Base-by-base conservation (phyloP, 2,888 invertebrate genomes). In the Cartodere bifasciata region DNA sequence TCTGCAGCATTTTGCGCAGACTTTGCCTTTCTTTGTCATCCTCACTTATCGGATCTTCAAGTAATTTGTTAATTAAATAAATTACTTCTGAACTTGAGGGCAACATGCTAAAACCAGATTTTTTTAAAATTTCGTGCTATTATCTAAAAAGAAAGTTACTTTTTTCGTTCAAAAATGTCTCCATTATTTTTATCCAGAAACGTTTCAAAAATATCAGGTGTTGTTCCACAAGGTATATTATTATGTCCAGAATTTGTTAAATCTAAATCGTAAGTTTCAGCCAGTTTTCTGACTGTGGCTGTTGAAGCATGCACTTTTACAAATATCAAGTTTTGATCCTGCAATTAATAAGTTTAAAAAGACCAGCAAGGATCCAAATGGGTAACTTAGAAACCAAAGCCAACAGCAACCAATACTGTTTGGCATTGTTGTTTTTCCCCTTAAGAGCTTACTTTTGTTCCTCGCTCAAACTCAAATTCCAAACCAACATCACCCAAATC, bases 51-150 rank as follows among this genome's bases (percentile, higher is more conserved):
- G 49, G 43, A 15, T 45, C 40, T 7, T 36, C 28, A 29, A 60
- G 34, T n/a, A 59, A 36, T 38, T 46, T 50, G 30, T 54, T 33
- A 3, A 57, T 41, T 16, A 58, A 40, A 28, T 53, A 38, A 32
- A 53, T 52, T 30, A 49, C 46, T 42, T 60, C 60, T 2, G 45
- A 41, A 7, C 46, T 49, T 4, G 56, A 53, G 14, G 31, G 30
- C 9, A 23, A 23, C 7, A 5, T 10, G 23, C 23, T 9, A 23
- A 23, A 10, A 10, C 7, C 7, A 7, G 10, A 10, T 6, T 9
- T 7, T 10, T 10, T 7, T 23, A 11, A 23, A 10, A 5, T 23
- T 23, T 10, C 11, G 7, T 23, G 5, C 5, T 5, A 10, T 23
- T 5, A 10, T 23, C 23, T 23, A 10, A n/a, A 23, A 23, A 23